phyloP scores from a whole-genome alignment of 1,140 invertebrate species.

The Trichoplusia ni region DNA sequence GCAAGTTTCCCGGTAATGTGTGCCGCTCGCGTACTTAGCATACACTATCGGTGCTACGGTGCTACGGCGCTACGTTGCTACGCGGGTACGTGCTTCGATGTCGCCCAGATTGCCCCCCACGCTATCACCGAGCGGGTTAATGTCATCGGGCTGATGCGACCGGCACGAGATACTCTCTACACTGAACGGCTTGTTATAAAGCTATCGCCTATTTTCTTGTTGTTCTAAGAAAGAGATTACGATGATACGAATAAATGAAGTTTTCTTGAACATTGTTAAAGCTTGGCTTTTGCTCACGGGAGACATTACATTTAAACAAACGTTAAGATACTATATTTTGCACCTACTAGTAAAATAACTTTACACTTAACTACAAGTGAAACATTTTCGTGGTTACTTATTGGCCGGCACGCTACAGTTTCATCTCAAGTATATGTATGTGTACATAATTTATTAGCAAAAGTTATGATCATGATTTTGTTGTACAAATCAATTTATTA shows the following conservation, averaged over 20 bases:
- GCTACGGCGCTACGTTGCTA: neutral
- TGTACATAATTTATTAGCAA: too few species aligned
- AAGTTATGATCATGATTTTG: too few species aligned
- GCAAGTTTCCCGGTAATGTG: neutral
- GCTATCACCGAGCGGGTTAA: neutral
- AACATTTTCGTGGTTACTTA: too few species aligned
- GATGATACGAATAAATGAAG: neutral
- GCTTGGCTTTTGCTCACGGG: too few species aligned
- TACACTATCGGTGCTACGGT: neutral
- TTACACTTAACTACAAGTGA: too few species aligned
- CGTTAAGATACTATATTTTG: neutral
- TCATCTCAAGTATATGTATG: too few species aligned
- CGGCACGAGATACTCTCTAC: too few species aligned
- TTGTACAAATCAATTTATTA: too few species aligned
- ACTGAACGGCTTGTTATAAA: neutral
- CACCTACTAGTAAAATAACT: neutral
- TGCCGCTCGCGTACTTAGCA: neutral
- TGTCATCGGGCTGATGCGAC: neutral
- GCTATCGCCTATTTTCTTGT: neutral
- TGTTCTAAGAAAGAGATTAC: constrained; percentile 5
- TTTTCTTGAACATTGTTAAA: too few species aligned
- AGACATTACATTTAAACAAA: neutral
- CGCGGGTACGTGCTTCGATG: neutral
- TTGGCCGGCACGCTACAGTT: too few species aligned
- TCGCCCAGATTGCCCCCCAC: neutral